Evolutionary conservation across 2,888 invertebrate species (phyloP).

Genomic region (Watsonalla cultraria): DNA sequence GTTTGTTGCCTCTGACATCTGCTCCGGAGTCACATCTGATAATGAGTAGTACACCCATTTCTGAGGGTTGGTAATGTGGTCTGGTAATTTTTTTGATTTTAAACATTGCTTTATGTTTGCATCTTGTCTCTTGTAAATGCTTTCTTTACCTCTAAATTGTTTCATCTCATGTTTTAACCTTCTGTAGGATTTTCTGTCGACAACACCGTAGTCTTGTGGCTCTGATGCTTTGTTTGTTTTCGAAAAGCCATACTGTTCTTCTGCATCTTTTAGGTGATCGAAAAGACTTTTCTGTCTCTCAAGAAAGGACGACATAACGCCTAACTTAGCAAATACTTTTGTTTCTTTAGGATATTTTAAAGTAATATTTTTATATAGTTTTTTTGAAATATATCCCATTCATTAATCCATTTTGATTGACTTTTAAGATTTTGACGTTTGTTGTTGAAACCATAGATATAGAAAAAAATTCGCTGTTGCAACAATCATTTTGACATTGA

Average conservation of each 20-base stretch:
- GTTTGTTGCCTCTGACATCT: slow-evolving; percentile 89
- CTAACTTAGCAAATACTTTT: no score
- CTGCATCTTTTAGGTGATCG: slow-evolving; percentile 82
- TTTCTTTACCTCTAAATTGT: slow-evolving; percentile 84
- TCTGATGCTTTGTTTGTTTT: slow-evolving; percentile 48
- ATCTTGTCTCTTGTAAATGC: slow-evolving; percentile 88
- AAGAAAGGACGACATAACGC: slow-evolving; percentile 65
- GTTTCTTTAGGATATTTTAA: no score
- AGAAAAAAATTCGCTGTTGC: no score
- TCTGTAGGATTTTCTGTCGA: slow-evolving; percentile 52
- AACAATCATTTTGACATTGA: no score
- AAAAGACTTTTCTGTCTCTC: slow-evolving; percentile 84
- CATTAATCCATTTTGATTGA: no score
- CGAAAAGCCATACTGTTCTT: slow-evolving; percentile 70
- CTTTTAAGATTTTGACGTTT: no score
- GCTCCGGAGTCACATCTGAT: slow-evolving; percentile 85
- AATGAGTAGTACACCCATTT: slow-evolving; percentile 91
- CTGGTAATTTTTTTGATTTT: slow-evolving; percentile 57
- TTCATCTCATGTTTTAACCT: slow-evolving; percentile 75
- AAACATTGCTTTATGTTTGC: slow-evolving; percentile 80
- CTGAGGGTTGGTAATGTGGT: slow-evolving; percentile 84
- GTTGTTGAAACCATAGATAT: no score
- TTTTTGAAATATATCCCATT: no score
- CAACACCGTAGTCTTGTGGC: slow-evolving; percentile 46
- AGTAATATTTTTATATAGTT: no score